phyloP scores from a whole-genome alignment of 2,113 vertebrate genomes.

The Ciconia boyciana region DNA sequence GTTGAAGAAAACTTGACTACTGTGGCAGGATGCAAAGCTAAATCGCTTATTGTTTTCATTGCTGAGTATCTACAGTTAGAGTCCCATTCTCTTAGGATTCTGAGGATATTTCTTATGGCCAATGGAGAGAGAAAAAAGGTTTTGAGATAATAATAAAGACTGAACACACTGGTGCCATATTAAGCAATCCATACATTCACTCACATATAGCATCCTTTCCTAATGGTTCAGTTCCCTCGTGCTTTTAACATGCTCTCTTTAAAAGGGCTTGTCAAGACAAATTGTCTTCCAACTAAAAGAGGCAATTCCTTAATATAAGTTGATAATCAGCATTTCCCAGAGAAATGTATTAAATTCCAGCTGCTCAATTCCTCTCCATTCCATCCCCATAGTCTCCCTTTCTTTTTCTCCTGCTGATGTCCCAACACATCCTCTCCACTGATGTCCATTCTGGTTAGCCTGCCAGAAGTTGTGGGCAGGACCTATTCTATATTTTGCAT shows the following conservation, averaged over 20 bases:
- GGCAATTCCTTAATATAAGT: neutral
- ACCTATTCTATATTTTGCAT: neutral
- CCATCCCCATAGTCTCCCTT: neutral
- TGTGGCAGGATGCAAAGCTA: neutral
- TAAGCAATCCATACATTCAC: neutral
- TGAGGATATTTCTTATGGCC: neutral
- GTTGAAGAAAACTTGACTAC: neutral
- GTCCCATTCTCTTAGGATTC: neutral
- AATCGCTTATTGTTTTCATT: neutral
- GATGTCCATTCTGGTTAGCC: neutral
- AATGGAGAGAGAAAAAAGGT: neutral
- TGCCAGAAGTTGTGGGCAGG: neutral
- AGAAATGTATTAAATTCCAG: neutral
- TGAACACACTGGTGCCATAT: neutral
- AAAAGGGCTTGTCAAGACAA: neutral
- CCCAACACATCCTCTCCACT: neutral
- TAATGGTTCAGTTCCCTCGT: neutral
- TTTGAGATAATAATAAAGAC: neutral
- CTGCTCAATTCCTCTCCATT: neutral
- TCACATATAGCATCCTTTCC: neutral
- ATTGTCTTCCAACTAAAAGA: neutral
- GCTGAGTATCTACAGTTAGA: neutral
- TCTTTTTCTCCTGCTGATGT: neutral
- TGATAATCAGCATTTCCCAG: neutral
- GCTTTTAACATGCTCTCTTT: neutral